These are phyloP conservation scores for Scylla paramamosain DNA, from an alignment of 1,140 invertebrate species.

Conservation along the genomic window DNA sequence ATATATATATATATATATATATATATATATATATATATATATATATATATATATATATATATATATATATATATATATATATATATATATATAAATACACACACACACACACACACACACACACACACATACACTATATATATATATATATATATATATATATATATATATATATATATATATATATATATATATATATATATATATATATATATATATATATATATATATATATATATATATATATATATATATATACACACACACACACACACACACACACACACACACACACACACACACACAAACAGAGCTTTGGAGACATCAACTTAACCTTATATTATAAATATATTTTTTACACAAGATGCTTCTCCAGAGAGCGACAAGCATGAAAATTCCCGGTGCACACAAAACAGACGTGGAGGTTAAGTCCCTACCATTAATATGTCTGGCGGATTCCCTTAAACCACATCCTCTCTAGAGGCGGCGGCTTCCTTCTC, in stretches of 20 bases:
- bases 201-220: constrained; percentile 51
- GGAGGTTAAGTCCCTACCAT: no score
- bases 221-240: constrained; percentile 34
- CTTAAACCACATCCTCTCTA: neutral
- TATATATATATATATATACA: constrained; percentile 7
- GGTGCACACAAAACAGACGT: no score
- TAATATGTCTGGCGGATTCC: no score
- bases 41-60: constrained; percentile 54
- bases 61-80: constrained; percentile 51
- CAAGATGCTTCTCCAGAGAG: neutral
- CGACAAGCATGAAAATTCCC: no score
- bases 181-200: constrained; percentile 55
- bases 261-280: constrained; percentile 39
- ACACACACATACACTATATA: constrained; percentile 45
- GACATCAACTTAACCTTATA: no score
- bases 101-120: constrained; percentile 54
- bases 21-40: constrained; percentile 50
- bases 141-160: constrained; percentile 54
- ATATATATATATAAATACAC: constrained; percentile 43
- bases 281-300: constrained; percentile 34
- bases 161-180: constrained; percentile 50
- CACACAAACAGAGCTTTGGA: neutral
- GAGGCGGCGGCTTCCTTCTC: neutral
- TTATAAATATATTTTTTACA: neutral
- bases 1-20: constrained; percentile 56